phyloP scores from a whole-genome alignment of 2,888 invertebrate genomes.

The Scaeva pyrastri region DNA sequence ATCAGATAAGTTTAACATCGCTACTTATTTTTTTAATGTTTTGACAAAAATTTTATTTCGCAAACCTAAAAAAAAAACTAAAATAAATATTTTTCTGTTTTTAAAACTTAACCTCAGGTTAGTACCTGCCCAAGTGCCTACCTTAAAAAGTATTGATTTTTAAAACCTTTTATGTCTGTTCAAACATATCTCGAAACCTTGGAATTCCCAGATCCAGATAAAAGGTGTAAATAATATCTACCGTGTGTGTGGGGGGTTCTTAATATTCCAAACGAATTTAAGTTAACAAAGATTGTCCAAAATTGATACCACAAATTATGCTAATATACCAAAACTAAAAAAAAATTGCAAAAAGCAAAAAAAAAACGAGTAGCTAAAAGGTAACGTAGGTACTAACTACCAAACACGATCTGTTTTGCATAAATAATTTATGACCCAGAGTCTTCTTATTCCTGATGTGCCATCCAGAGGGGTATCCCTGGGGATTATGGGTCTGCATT shows the following conservation, averaged over 20 bases:
- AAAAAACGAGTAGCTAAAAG: neutral
- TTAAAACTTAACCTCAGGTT: too few relatives aligned
- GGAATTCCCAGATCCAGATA: neutral
- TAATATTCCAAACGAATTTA: constrained; percentile 27
- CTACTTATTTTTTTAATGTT: too few relatives aligned
- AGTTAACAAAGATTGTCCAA: constrained; percentile 41
- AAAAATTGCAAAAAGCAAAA: constrained; percentile 29
- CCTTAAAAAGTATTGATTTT: neutral
- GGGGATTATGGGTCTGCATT: constrained; percentile 25
- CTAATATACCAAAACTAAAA: constrained; percentile 54
- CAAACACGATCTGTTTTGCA: constrained; percentile 61
- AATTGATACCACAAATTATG: constrained; percentile 65
- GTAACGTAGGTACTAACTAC: neutral
- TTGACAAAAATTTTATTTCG: too few relatives aligned
- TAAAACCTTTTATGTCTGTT: neutral
- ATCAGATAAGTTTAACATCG: too few relatives aligned
- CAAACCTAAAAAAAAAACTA: too few relatives aligned
- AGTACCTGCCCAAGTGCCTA: too few relatives aligned
- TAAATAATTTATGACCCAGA: constrained; percentile 62
- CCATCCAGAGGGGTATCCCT: constrained; percentile 18
- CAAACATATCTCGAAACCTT: neutral
- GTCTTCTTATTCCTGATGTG: neutral
- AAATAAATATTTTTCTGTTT: too few relatives aligned
- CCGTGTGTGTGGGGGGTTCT: neutral
- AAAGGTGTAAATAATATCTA: constrained; percentile 7